These are phyloP conservation scores for Xiphydria camelus DNA, from an alignment of 2,888 invertebrate species.

Conservation along the genomic window DNA sequence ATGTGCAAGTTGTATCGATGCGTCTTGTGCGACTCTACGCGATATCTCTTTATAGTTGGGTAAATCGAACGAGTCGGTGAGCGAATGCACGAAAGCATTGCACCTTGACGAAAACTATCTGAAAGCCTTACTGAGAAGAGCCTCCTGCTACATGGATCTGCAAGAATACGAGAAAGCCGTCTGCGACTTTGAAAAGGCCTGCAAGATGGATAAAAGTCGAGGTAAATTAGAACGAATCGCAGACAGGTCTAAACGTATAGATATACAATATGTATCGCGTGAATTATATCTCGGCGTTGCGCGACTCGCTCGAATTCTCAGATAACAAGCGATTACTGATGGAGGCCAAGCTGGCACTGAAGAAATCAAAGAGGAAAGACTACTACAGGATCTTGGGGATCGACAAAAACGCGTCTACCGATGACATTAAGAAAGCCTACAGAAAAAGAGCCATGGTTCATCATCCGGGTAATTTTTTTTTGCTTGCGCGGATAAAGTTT, in stretches of 20 bases:
- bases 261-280: not conserved
- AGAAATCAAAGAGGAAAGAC: slow-evolving; percentile 92
- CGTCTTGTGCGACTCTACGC: too few species aligned
- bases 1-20: too few species aligned
- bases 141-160: slow-evolving; percentile 81
- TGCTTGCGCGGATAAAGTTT: not conserved
- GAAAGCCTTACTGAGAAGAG: slow-evolving; percentile 85
- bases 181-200: slow-evolving; percentile 84
- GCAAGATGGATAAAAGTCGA: slow-evolving; percentile 78
- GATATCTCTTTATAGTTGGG: slow-evolving; percentile 62
- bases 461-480: slow-evolving; percentile 91
- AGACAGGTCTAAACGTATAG: not conserved
- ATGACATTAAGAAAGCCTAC: slow-evolving; percentile 95
- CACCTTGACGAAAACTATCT: slow-evolving; percentile 83
- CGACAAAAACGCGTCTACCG: slow-evolving; percentile 78
- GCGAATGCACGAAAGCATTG: slow-evolving; percentile 84
- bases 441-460: slow-evolving; percentile 86
- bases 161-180: slow-evolving; percentile 88
- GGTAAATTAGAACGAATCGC: slow-evolving; percentile 36
- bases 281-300: slow-evolving; percentile 4
- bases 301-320: slow-evolving; percentile 23
- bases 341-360: slow-evolving; percentile 86
- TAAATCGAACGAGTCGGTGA: slow-evolving; percentile 76
- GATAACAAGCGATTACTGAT: slow-evolving; percentile 80
- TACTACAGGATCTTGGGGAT: slow-evolving; percentile 94